Evolutionary conservation across 2,113 vertebrate species (phyloP), one percentile per base, ranked within the genome.

Genomic region (Ploceus nigricollis): DNA sequence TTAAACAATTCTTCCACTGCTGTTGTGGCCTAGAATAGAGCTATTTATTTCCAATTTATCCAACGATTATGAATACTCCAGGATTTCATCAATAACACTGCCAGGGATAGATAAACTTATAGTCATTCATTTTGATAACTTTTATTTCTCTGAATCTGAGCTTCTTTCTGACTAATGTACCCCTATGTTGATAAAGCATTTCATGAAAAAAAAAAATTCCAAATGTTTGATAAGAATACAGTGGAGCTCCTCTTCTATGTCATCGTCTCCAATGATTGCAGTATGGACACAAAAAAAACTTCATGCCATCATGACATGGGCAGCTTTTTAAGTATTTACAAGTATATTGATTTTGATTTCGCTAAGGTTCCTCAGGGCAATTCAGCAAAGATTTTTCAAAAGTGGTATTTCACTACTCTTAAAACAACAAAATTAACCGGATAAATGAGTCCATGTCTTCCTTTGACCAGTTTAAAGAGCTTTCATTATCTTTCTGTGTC

Each of bases 391-490:
- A 39, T 72, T 90, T 96, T 95, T 88, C 85, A 93, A 88, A 93
- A 58, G 37, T 9, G 4, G 1, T 69, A 19, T 37, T 90, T 90
- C 30, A 24, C 45, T 80, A 8, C 64, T 72, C 82, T 92, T 92
- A 82, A 96, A 79, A 54, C 53, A 89, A 78, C 72, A 87, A 81
- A 53, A 91, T 72, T 93, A 70, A 45, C 66, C 21, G 48, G 22
- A 85, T 90, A 93, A 95, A 90, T 88, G n/a, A 72, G 81, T 76
- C n/a, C 2, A 0, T 85, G 61, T 72, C 71, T 15, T 19, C 45
- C 54, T 93, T 95, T 90, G 94, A 92, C 95, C 75, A 88, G 58
- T 93, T 95, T 90, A 92, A 96, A 96, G 73, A 72, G 58, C 57
- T 91, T 82, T 76, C 66, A 90, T 82, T 92, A 72, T 82, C 31